A percentile compares a stretch with the other conserved stretches of the same genome.
phyloP scores from a whole-genome alignment of 2,888 invertebrate species.

The Melieria omissa region DNA sequence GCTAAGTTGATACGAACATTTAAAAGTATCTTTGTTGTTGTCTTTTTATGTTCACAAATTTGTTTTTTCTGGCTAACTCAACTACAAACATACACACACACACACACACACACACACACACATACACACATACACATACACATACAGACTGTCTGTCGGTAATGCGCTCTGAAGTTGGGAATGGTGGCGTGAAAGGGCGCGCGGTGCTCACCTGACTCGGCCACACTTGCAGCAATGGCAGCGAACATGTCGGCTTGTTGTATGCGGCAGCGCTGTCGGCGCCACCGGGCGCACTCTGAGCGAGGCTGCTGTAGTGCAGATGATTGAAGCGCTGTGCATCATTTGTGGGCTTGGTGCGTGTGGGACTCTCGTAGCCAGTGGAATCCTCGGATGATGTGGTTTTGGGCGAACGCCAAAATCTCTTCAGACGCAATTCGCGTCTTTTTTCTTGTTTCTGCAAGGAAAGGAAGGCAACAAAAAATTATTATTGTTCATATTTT shows the following conservation, averaged over 20 bases:
- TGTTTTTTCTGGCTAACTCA: not conserved
- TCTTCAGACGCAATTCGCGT: constrained; percentile 67
- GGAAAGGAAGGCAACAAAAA: not conserved
- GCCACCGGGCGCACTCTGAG: constrained; percentile 53
- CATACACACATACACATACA: not conserved
- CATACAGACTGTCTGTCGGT: too few species aligned
- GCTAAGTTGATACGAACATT: not conserved
- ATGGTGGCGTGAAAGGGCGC: not conserved
- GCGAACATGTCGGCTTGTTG: constrained; percentile 69
- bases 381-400: constrained; percentile 67
- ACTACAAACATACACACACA: not conserved
- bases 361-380: constrained; percentile 70
- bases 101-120: not conserved
- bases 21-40: not conserved
- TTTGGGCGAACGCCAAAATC: constrained; percentile 67
- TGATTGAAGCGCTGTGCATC: constrained; percentile 64
- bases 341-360: constrained; percentile 60
- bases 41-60: not conserved
- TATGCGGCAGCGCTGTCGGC: constrained; percentile 47
- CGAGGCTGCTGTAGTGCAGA: constrained; percentile 60
- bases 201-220: constrained; percentile 70
- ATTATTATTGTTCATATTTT: not conserved
- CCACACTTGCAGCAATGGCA: constrained; percentile 75
- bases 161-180: too few species aligned
- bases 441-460: constrained; percentile 68